Percentiles rank a stretch among this genome's conserved stretches.
These are phyloP conservation scores for Gallirallus australis DNA, from an alignment of 2,797 vertebrate species.

Conservation along the genomic window DNA sequence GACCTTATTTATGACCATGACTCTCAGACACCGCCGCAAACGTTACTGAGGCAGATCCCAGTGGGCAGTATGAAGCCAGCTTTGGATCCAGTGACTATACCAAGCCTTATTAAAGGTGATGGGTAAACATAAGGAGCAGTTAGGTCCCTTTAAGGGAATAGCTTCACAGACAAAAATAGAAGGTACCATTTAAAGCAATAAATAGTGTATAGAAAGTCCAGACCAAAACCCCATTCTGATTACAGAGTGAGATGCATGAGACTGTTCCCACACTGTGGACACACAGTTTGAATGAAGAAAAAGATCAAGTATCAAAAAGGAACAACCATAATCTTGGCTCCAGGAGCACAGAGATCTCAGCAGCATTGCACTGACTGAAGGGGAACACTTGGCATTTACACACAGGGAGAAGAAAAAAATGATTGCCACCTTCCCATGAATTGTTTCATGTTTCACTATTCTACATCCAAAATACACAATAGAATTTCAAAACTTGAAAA, in stretches of 20 bases:
- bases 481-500: slow-evolving; percentile 1
- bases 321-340: slow-evolving; percentile 25
- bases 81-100: background rate
- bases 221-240: slow-evolving; percentile 37
- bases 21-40: background rate
- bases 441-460: background rate
- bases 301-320: slow-evolving; percentile 40
- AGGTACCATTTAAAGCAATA: slow-evolving; percentile 13
- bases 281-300: slow-evolving; percentile 1
- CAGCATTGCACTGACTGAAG: background rate
- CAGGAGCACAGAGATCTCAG: background rate
- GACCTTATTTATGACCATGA: background rate
- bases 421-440: background rate
- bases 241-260: background rate
- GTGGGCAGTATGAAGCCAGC: background rate
- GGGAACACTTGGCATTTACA: background rate
- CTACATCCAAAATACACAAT: background rate
- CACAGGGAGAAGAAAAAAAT: background rate
- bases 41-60: background rate
- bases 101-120: background rate
- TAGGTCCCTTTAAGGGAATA: slow-evolving; percentile 6
- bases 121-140: slow-evolving; percentile 19
- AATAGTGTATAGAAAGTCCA: background rate
- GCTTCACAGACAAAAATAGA: slow-evolving; percentile 39
- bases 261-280: background rate